A percentile compares a stretch with the other conserved stretches of the same genome.
phyloP scores from a whole-genome alignment of 2,888 invertebrate genomes.

The Microchrysa polita region DNA sequence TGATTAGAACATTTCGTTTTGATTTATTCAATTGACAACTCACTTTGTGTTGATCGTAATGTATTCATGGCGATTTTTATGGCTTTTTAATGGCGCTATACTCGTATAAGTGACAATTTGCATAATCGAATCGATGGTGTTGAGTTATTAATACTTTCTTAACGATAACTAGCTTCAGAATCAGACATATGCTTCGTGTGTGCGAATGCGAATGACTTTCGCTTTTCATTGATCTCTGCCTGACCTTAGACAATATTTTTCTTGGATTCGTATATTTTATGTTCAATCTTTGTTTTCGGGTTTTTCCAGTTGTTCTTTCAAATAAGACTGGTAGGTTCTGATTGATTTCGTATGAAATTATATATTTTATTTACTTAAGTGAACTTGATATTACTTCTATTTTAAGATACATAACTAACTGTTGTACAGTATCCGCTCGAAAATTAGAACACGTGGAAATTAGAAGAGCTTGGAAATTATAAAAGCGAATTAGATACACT shows the following conservation, averaged over 20 bases:
- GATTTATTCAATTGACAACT: neutral
- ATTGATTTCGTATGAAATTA: no score
- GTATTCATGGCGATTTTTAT: slow-evolving; percentile 19
- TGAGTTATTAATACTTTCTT: neutral
- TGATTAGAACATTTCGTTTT: slow-evolving; percentile 26
- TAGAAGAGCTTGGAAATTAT: no score
- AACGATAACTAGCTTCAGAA: neutral
- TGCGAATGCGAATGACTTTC: slow-evolving; percentile 34
- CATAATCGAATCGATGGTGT: slow-evolving; percentile 20
- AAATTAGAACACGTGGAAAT: no score
- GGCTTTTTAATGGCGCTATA: neutral
- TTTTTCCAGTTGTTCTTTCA: no score
- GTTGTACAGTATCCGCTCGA: no score
- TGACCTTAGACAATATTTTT: slow-evolving; percentile 38
- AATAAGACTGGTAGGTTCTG: no score
- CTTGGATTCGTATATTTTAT: no score
- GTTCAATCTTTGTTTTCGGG: no score
- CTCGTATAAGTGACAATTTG: slow-evolving; percentile 3
- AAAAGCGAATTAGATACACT: no score
- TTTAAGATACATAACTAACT: no score
- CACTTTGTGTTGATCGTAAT: neutral
- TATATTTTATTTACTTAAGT: no score
- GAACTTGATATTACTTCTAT: no score
- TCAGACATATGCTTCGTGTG: neutral
- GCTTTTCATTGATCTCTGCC: slow-evolving; percentile 33